Conservation (phyloP, 1,140 invertebrate genomes). For the Schmidtea mediterranea region DNA sequence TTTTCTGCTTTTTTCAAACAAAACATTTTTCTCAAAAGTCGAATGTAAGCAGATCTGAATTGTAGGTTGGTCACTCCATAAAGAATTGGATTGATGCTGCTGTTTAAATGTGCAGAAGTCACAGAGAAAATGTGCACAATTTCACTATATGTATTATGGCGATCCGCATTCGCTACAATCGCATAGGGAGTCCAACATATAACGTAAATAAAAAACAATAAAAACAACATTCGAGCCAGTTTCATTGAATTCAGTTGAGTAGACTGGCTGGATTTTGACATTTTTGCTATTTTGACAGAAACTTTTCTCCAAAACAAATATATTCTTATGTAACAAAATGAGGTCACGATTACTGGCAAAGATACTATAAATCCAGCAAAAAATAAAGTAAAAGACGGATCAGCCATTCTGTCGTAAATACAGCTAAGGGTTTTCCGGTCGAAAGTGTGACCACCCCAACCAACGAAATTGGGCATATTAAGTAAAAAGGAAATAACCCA, state of each 20-base stretch:
- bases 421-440: constrained; percentile 17
- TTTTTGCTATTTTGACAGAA: background rate
- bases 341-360: constrained; percentile 13
- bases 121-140: constrained; percentile 16
- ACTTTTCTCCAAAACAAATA: background rate
- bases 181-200: constrained; percentile 21
- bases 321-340: constrained; percentile 11
- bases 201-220: constrained; percentile 17
- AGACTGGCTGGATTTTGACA: background rate
- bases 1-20: background rate
- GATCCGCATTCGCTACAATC: constrained; percentile 14
- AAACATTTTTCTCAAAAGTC: background rate
- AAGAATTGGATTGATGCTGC: constrained; percentile 16
- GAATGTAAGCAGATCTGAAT: constrained; percentile 10
- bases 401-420: constrained; percentile 18
- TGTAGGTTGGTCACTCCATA: constrained; percentile 14
- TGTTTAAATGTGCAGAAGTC: constrained; percentile 18
- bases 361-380: constrained; percentile 15
- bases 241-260: constrained; percentile 11
- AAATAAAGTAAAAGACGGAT: constrained; percentile 16
- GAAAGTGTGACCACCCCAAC: constrained; percentile 18
- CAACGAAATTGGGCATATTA: constrained; percentile 18
- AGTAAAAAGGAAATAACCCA: constrained; percentile 16
- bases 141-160: constrained; percentile 11
- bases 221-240: constrained; percentile 15